Base-by-base conservation (phyloP, 2,797 vertebrate genomes). In the Artibeus jamaicensis region DNA sequence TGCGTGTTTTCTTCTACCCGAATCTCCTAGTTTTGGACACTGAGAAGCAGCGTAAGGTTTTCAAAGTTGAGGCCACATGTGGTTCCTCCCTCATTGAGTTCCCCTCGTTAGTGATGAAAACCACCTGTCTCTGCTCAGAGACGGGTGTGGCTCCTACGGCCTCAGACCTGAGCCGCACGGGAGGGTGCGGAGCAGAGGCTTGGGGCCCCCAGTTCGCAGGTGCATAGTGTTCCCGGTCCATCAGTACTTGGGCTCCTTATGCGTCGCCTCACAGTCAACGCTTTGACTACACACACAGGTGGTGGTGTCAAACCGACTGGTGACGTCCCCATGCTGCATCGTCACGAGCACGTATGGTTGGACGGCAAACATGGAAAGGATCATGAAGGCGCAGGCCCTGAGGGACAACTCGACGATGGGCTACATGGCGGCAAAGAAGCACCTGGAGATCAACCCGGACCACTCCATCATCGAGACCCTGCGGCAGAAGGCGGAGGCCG, bases 351-450 rank as follows among this genome's bases (percentile, higher is more conserved):
- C 99, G 0, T 99, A 99, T 0, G 99, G 99, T 90, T 99, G 99
- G 99, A 99, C 98, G 2, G 99, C 99, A 32, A 99, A 99, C 94
- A 99, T 99, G 99, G 99, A 99, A 97, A 99, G 99, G 92, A 99
- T 99, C 97, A 99, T 99, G 99, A 99, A 99, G 96, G 99, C 99
- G 0, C 99, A 99, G 83, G 99, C 99, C 0, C 94, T 99, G 1
- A 98, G 99, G 86, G 99, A 99, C 94, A 99, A 99, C 98, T 99
- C 99, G 29, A 99, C 99, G 0, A 99, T 99, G 99, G 99, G 99
- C 11, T 99, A 99, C 98, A 99, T 99, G 99, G 99, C 99, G 6
- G 99, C 99, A 2, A 99, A 99, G 98, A 99, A 99, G 48, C 99
- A 99, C 57, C 98, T 99, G 62, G 99, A 99, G 98, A 99, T 99